Percentiles rank a stretch among this genome's conserved stretches.
phyloP scores from a whole-genome alignment of 2,888 invertebrate species.

The Gonocerus acuteangulatus region DNA sequence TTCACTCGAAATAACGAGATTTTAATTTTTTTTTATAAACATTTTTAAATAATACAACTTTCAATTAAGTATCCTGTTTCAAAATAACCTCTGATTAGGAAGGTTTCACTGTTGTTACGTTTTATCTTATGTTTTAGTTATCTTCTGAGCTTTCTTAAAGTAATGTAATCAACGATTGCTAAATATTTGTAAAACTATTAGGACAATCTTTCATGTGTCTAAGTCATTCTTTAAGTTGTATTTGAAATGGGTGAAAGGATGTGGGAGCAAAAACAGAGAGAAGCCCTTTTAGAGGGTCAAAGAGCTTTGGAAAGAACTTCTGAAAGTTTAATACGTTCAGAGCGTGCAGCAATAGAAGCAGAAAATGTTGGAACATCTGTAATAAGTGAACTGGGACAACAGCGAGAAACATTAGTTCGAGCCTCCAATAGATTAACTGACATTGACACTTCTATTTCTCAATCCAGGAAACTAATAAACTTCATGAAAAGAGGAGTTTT shows the following conservation, averaged over 20 bases:
- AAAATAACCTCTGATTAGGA: neutral
- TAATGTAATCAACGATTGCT: too few species aligned
- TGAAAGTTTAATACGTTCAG: slow-evolving; percentile 59
- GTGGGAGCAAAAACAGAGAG: slow-evolving; percentile 52
- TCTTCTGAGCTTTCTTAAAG: too few species aligned
- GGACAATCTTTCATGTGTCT: too few species aligned
- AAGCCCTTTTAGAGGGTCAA: slow-evolving; percentile 51
- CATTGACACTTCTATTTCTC: slow-evolving; percentile 62
- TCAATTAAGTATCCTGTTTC: too few species aligned
- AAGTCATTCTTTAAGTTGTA: too few species aligned
- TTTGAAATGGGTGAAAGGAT: neutral
- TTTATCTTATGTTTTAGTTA: neutral
- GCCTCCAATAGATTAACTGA: slow-evolving; percentile 59
- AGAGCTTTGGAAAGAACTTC: slow-evolving; percentile 53
- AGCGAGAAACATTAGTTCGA: slow-evolving; percentile 64
- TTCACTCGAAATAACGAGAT: neutral
- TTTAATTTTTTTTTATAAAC: neutral
- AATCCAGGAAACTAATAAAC: slow-evolving; percentile 56
- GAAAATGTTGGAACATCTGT: slow-evolving; percentile 72
- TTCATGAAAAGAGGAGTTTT: slow-evolving; percentile 61
- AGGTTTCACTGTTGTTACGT: neutral
- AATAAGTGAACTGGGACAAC: slow-evolving; percentile 64
- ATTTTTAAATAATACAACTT: too few species aligned
- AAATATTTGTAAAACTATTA: too few species aligned
- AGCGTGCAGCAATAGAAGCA: slow-evolving; percentile 68